Conservation (phyloP, 2,888 invertebrate genomes). For the Petrophora chlorosata region DNA sequence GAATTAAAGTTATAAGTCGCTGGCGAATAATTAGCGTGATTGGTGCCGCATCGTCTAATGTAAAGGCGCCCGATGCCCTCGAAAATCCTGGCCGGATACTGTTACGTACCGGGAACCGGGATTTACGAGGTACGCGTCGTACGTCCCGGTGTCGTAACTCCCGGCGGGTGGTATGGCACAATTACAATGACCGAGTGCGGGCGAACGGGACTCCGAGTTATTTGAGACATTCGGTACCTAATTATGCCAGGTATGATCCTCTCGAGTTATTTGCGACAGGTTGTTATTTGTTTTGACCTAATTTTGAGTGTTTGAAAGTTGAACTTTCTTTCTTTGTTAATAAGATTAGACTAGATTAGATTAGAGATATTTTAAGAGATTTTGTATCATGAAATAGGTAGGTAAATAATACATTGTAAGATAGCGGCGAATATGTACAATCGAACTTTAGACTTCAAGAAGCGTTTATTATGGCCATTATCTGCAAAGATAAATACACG, state of each 20-base stretch:
- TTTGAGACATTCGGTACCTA: slow-evolving; percentile 18
- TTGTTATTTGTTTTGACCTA: slow-evolving; percentile 4
- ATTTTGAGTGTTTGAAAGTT: background rate
- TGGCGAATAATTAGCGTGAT: background rate
- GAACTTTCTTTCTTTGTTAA: background rate
- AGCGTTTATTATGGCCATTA: no score
- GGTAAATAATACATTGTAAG: no score
- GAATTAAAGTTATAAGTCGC: no score
- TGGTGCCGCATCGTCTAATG: background rate
- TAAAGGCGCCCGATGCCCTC: background rate
- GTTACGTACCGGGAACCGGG: slow-evolving; percentile 59
- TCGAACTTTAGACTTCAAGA: no score
- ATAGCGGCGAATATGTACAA: no score
- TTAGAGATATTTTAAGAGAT: no score
- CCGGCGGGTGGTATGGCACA: slow-evolving; percentile 67
- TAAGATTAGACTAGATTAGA: no score
- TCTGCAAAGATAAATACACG: no score
- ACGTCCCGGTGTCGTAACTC: slow-evolving; percentile 31
- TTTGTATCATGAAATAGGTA: no score
- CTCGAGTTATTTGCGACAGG: slow-evolving; percentile 9
- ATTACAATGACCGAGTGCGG: slow-evolving; percentile 63
- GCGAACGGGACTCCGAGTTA: slow-evolving; percentile 49
- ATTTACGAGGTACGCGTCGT: slow-evolving; percentile 63
- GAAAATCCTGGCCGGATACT: slow-evolving; percentile 42
- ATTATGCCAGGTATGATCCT: slow-evolving; percentile 7